Evolutionary conservation across 2,888 invertebrate species (phyloP).

Genomic region (Drosophila niveifrons): DNA sequence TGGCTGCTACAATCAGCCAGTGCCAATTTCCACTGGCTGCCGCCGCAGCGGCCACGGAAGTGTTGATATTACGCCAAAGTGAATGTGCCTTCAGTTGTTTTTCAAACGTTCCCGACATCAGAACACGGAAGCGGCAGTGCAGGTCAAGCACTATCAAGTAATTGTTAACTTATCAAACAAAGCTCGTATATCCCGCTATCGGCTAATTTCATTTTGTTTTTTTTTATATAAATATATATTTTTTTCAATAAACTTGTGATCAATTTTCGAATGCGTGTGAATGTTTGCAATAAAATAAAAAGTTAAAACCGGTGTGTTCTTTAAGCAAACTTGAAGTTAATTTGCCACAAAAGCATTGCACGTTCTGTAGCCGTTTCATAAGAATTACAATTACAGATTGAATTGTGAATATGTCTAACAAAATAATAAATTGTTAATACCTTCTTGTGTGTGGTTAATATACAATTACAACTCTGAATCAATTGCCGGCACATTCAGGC

Average conservation of each 20-base stretch:
- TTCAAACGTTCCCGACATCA: constrained; percentile 75
- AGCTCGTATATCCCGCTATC: constrained; percentile 6
- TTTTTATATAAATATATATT: constrained; percentile 10
- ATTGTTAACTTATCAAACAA: constrained; percentile 20
- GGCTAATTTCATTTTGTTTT: constrained; percentile 8
- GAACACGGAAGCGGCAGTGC: constrained; percentile 45
- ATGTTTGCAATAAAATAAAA: neutral
- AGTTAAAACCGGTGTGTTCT: neutral
- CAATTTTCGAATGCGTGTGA: neutral
- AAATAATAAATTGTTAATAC: neutral
- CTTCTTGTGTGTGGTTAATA: neutral
- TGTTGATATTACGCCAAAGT: constrained; percentile 66
- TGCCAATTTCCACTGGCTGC: constrained; percentile 55
- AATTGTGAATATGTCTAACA: neutral
- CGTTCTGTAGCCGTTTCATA: neutral
- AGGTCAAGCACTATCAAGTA: constrained; percentile 12
- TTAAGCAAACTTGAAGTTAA: neutral
- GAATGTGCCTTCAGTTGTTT: constrained; percentile 76
- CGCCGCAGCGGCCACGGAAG: constrained; percentile 51
- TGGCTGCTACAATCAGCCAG: constrained; percentile 28
- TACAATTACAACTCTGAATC: neutral
- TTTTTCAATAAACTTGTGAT: neutral
- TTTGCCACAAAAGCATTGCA: constrained; percentile 4
- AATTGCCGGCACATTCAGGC: neutral
- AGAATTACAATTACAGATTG: neutral